Conservation (phyloP, 2,113 vertebrate species). For the Centropus unirufus region DNA sequence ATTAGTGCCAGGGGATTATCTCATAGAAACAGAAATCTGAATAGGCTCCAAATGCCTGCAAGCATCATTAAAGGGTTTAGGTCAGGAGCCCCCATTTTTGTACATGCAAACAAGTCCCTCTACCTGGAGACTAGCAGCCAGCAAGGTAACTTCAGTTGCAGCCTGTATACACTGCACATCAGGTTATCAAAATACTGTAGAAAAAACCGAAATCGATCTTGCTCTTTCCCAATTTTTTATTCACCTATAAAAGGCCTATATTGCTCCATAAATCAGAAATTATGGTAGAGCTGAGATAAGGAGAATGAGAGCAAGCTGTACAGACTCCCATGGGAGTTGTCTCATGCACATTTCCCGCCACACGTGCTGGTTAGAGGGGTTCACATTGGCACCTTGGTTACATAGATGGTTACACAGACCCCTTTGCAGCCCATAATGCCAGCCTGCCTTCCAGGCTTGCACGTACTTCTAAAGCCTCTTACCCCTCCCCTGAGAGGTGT, state of each 20-base stretch:
- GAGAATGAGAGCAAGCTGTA: background rate
- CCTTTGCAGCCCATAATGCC: background rate
- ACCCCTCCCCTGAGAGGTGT: background rate
- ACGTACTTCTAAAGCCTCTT: background rate
- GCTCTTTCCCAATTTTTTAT: background rate
- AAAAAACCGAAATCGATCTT: background rate
- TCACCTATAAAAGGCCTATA: background rate
- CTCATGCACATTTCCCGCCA: fast-evolving
- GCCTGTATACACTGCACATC: background rate
- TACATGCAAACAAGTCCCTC: background rate
- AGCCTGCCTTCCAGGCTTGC: background rate
- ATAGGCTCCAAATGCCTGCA: background rate
- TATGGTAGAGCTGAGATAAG: background rate
- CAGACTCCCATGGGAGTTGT: fast-evolving
- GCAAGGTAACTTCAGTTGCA: background rate
- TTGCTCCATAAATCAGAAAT: background rate
- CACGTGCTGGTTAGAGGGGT: background rate
- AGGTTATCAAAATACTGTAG: background rate
- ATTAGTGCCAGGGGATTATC: background rate
- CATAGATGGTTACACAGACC: fast-evolving
- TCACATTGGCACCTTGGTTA: fast-evolving
- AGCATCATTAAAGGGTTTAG: background rate
- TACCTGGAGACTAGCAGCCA: background rate
- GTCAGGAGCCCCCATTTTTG: background rate
- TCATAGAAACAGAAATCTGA: background rate